phyloP scores from a whole-genome alignment of 23 tunicate genomes.

The Styela clava region DNA sequence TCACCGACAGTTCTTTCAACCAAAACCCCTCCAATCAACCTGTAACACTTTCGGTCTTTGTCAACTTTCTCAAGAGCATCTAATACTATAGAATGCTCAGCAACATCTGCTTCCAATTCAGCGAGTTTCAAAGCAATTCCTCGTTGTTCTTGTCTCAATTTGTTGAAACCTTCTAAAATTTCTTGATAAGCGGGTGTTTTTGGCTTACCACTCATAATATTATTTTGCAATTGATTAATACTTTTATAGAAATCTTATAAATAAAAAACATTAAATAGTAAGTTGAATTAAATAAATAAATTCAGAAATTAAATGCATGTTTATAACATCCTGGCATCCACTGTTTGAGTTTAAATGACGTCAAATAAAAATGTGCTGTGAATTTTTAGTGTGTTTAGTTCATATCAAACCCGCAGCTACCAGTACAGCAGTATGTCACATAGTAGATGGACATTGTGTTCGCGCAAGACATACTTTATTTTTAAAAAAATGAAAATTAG shows the following conservation, averaged over 20 bases:
- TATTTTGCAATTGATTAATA: neutral
- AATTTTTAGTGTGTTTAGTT: no score
- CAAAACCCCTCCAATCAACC: conserved; percentile 80
- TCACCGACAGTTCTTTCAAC: conserved; percentile 84
- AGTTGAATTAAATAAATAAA: no score
- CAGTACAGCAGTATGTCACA: no score
- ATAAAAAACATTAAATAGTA: neutral
- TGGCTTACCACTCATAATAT: conserved; percentile 17
- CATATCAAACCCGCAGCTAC: no score
- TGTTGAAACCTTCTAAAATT: conserved; percentile 80
- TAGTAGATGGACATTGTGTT: no score
- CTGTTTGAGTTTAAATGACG: no score
- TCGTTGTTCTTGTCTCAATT: conserved; percentile 81
- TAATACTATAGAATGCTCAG: conserved; percentile 61
- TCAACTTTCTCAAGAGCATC: conserved; percentile 71
- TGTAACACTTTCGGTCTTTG: conserved; percentile 58
- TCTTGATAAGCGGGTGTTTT: conserved; percentile 46
- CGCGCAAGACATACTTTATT: no score
- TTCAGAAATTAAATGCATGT: no score
- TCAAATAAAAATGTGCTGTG: no score
- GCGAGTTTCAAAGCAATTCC: conserved; percentile 58
- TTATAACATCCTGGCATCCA: no score
- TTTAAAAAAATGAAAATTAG: no score
- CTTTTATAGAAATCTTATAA: neutral
- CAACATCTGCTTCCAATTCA: conserved; percentile 67